These are phyloP conservation scores for Parauchenoglanis punctatus DNA, from an alignment of 2,797 vertebrate species.

Conservation along the genomic window DNA sequence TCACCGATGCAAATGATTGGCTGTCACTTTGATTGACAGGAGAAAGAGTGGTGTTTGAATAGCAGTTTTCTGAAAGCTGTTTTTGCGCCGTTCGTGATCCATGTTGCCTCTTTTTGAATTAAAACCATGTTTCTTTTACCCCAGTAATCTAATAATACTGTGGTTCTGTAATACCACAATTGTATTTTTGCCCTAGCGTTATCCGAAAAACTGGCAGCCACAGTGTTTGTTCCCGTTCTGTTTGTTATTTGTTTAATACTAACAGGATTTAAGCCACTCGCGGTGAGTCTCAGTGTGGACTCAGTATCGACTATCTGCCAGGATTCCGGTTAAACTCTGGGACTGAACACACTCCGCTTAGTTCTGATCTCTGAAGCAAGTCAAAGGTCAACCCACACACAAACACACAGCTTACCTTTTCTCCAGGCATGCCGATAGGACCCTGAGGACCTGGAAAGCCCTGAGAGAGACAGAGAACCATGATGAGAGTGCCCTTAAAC, in stretches of 20 bases:
- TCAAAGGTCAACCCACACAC: conserved; percentile 60
- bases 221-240: background rate
- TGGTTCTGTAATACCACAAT: background rate
- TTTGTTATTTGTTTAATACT: conserved; percentile 18
- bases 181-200: background rate
- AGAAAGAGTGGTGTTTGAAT: background rate
- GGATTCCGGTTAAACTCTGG: conserved; percentile 26
- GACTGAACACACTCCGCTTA: conserved; percentile 36
- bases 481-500: background rate
- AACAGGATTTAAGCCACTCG: conserved; percentile 19
- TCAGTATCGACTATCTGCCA: conserved; percentile 72
- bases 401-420: conserved; percentile 82
- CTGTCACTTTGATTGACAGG: background rate
- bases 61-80: background rate
- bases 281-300: conserved; percentile 34
- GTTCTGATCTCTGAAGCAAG: conserved; percentile 60
- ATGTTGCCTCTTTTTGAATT: background rate
- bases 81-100: background rate
- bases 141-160: background rate
- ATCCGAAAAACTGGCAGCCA: background rate
- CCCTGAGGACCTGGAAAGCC: conserved; percentile 90
- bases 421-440: conserved; percentile 85
- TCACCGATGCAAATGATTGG: background rate
- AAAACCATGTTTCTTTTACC: background rate
- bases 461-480: conserved; percentile 70